These are phyloP conservation scores for Caenorhabditis japonica DNA, from an alignment of 2,888 invertebrate genomes.

Conservation along the genomic window DNA sequence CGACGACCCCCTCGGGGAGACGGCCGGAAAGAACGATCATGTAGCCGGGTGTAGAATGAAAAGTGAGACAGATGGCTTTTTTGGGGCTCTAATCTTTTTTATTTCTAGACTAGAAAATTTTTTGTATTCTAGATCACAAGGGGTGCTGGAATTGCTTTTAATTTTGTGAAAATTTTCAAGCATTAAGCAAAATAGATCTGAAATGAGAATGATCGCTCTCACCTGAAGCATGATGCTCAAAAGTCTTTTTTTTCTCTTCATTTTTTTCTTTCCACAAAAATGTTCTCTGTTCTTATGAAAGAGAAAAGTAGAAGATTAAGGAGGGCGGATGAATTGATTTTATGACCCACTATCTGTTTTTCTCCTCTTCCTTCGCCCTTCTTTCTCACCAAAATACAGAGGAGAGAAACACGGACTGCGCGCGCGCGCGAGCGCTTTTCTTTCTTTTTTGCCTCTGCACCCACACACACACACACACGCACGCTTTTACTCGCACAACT, in stretches of 20 bases:
- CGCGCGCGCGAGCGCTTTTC: too few relatives aligned
- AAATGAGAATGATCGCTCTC: too few relatives aligned
- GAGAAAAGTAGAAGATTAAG: too few relatives aligned
- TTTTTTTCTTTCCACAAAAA: neutral
- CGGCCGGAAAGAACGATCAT: slow-evolving; percentile 13
- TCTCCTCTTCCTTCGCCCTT: neutral
- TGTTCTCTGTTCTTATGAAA: slow-evolving; percentile 24
- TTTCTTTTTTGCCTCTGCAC: too few relatives aligned
- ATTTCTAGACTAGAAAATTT: neutral
- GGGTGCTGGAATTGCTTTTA: too few relatives aligned
- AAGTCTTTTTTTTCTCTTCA: slow-evolving; percentile 1
- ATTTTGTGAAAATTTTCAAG: too few relatives aligned
- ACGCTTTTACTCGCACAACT: neutral
- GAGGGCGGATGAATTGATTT: slow-evolving; percentile 25
- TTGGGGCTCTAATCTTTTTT: neutral
- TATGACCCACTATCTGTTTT: slow-evolving; percentile 33
- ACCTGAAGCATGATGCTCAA: too few relatives aligned
- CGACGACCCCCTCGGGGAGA: slow-evolving; percentile 17
- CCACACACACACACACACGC: slow-evolving; percentile 1
- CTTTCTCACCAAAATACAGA: neutral
- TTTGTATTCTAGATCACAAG: too few relatives aligned
- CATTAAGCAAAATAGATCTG: too few relatives aligned
- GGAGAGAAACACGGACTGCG: too few relatives aligned
- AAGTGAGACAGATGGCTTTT: neutral
- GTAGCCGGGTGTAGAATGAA: slow-evolving; percentile 6